phyloP scores from a whole-genome alignment of 2,113 vertebrate species.

The Excalfactoria chinensis region DNA sequence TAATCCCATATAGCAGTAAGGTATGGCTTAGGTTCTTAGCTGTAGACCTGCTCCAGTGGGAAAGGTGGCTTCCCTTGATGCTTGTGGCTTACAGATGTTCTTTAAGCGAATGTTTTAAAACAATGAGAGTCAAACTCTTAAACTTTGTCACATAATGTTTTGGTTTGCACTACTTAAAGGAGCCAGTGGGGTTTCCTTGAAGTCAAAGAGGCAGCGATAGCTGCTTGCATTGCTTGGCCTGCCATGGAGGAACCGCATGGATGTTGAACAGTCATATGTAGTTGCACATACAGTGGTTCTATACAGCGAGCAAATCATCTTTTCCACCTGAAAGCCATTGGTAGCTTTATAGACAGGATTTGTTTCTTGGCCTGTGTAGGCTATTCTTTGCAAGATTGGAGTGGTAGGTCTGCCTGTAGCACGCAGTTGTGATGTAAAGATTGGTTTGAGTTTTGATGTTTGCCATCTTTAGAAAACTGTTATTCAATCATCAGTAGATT shows the following conservation, averaged over 20 bases:
- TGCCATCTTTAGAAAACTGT: background rate
- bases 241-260: background rate
- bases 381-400: background rate
- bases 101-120: background rate
- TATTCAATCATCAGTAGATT: background rate
- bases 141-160: background rate
- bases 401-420: background rate
- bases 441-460: background rate
- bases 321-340: background rate
- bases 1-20: background rate
- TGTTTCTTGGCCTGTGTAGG: background rate
- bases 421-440: background rate
- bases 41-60: background rate
- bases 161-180: background rate
- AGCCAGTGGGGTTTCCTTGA: background rate
- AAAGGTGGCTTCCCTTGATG: background rate
- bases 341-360: rapidly evolving
- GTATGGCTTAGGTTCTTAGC: background rate
- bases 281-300: rapidly evolving
- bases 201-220: background rate
- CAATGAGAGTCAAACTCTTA: background rate
- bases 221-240: background rate
- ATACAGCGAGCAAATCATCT: background rate
- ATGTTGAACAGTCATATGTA: rapidly evolving
- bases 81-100: background rate